A percentile compares a stretch with the other conserved stretches of the same genome.
phyloP scores from a whole-genome alignment of 2,797 vertebrate genomes.

The Scolopax bukidnonensis region DNA sequence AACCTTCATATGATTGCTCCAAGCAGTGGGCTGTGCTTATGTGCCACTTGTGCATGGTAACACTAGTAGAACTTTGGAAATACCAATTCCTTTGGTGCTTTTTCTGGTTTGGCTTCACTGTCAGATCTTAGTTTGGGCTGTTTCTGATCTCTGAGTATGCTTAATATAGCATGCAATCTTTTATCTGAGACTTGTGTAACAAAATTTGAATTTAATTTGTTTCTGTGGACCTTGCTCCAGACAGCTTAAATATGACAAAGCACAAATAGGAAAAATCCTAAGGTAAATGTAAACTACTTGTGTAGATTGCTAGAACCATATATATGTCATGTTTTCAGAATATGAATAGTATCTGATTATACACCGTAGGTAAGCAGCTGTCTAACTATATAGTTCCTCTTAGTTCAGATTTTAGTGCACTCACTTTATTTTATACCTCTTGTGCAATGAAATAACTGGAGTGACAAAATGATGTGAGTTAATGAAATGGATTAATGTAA shows the following conservation, averaged over 20 bases:
- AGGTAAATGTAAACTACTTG: neutral
- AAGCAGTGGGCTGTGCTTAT: neutral
- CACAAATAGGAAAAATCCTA: neutral
- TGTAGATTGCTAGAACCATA: neutral
- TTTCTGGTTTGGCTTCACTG: neutral
- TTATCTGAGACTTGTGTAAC: neutral
- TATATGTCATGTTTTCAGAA: neutral
- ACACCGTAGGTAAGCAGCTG: neutral
- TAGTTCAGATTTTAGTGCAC: neutral
- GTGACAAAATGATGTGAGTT: neutral
- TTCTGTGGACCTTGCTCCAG: neutral
- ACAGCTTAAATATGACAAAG: neutral
- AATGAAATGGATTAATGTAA: neutral
- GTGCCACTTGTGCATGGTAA: neutral
- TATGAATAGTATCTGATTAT: neutral
- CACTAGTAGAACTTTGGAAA: neutral
- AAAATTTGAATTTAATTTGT: neutral
- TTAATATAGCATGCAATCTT: neutral
- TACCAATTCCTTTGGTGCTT: neutral
- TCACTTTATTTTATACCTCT: neutral
- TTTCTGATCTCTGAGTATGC: neutral
- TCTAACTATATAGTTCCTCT: neutral
- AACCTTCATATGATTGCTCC: fast-evolving
- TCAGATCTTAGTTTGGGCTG: neutral
- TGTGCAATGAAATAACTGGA: neutral